Conservation (phyloP, 2,113 vertebrate species). For the Thryonomys swinderianus region DNA sequence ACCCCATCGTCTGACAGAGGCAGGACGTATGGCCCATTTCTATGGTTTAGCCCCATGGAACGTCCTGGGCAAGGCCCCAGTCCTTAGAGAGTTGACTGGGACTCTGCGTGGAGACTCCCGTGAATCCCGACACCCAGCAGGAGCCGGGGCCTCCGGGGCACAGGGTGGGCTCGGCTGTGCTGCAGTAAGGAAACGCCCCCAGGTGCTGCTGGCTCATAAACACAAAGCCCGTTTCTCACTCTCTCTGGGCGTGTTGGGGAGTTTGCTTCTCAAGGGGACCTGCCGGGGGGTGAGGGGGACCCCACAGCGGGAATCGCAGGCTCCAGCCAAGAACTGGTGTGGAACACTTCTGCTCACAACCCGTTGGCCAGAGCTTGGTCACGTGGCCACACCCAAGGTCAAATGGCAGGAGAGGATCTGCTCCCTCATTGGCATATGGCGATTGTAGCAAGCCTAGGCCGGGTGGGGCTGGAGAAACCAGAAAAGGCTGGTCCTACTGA, state of each 20-base stretch:
- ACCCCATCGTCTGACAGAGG: background rate
- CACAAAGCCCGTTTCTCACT: fast-evolving
- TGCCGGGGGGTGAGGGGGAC: background rate
- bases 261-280: background rate
- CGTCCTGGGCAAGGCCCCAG: too few species aligned
- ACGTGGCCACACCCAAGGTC: background rate
- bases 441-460: too few species aligned
- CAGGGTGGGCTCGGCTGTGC: background rate
- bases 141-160: background rate
- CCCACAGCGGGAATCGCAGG: background rate
- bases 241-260: fast-evolving
- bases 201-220: background rate
- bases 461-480: fast-evolving
- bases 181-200: background rate
- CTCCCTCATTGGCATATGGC: background rate
- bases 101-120: background rate
- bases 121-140: background rate
- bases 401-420: fast-evolving
- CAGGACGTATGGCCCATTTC: background rate
- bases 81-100: background rate
- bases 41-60: fast-evolving
- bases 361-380: background rate
- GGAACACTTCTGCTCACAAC: fast-evolving
- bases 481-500: background rate
- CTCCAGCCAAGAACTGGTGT: fast-evolving